Conservation (phyloP, 2,888 invertebrate species). For the Silvanus unidentatus region DNA sequence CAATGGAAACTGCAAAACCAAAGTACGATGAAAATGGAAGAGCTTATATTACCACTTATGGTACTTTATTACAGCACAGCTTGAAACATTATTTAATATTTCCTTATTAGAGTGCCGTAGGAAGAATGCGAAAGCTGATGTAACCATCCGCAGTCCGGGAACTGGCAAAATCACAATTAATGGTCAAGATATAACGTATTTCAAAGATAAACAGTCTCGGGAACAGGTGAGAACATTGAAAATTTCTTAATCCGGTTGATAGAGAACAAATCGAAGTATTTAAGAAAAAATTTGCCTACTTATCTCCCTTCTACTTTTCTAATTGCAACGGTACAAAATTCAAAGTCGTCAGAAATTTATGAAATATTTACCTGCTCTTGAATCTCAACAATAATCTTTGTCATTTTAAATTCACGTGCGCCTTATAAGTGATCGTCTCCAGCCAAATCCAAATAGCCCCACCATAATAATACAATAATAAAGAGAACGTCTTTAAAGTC, state of each 20-base stretch:
- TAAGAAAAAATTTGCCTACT: not conserved
- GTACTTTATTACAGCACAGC: conserved; percentile 44
- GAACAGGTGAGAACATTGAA: conserved; percentile 63
- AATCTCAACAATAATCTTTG: no score
- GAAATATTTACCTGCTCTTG: no score
- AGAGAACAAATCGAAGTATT: conserved; percentile 16
- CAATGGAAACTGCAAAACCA: conserved; percentile 61
- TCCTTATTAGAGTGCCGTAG: conserved; percentile 57
- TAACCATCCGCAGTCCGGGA: conserved; percentile 76
- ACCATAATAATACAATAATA: conserved; percentile 15
- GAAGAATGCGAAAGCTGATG: conserved; percentile 68
- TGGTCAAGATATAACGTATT: conserved; percentile 71
- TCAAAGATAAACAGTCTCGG: conserved; percentile 61
- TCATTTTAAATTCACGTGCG: conserved; percentile 5
- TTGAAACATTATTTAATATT: conserved; percentile 3
- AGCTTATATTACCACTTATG: conserved; percentile 65
- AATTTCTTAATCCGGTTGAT: conserved; percentile 20
- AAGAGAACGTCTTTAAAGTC: conserved; percentile 37
- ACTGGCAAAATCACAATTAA: conserved; percentile 79
- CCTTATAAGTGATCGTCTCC: conserved; percentile 1
- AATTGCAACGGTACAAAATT: no score
- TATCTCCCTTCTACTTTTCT: not conserved
- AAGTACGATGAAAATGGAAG: conserved; percentile 64
- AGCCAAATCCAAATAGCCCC: no score
- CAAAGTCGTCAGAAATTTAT: no score